Percentiles rank a stretch among this genome's conserved stretches.
Evolutionary conservation across 2,113 vertebrate species (phyloP).

Genomic region (human): DNA sequence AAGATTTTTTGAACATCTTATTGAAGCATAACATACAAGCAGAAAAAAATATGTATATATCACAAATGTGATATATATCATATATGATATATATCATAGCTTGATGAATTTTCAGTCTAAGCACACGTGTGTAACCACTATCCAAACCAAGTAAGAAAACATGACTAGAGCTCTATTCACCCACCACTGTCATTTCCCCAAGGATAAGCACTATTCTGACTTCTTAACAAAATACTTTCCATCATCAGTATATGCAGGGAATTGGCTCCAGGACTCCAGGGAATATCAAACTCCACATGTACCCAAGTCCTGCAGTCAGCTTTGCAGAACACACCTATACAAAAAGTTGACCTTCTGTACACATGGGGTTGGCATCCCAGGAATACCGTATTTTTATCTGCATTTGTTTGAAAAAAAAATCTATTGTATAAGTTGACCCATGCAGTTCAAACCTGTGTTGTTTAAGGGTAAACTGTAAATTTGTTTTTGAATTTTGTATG

Average conservation of each 20-base stretch:
- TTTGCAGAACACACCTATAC: background rate
- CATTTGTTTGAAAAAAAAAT: background rate
- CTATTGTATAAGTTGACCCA: background rate
- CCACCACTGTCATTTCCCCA: background rate
- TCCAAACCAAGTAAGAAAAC: background rate
- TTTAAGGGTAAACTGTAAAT: background rate
- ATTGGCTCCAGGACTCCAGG: background rate
- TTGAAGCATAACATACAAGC: background rate
- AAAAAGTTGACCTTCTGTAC: background rate
- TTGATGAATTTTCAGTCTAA: background rate
- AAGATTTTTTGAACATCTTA: background rate
- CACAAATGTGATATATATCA: background rate
- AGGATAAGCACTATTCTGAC: background rate
- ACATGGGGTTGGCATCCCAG: background rate
- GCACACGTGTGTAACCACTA: background rate
- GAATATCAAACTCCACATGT: background rate
- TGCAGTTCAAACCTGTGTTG: background rate
- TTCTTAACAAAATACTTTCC: background rate
- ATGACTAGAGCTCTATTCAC: background rate
- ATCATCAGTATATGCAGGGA: background rate
- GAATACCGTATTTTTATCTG: background rate
- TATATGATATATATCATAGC: too few relatives aligned
- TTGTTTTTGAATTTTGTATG: background rate
- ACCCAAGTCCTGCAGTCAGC: background rate
- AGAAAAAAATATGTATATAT: background rate